Base-by-base conservation (phyloP, 2,113 vertebrate genomes). In the Tupaia chinensis region DNA sequence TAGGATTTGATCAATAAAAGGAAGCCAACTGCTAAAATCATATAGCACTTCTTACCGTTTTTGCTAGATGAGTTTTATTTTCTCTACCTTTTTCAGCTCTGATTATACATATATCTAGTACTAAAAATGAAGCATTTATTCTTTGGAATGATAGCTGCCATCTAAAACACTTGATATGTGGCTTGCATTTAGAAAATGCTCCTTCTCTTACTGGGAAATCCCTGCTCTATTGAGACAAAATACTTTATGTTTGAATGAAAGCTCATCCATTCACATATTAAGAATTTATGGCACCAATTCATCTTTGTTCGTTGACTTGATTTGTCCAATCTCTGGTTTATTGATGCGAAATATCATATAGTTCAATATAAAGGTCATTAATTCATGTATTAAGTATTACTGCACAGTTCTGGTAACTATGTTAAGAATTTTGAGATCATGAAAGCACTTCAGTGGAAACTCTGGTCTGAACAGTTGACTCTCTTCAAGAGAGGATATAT, bases 1-100 rank as follows among this genome's bases (percentile, higher is more conserved):
- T 63, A 72, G 80, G 80, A n/a, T 87, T 63, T 87, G 29, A 22
- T n/a, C 58, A 82, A 29, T 69, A 95, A 80, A 91, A 23, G 23
- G 17, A 80, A 89, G 27, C 12, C 13, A 80, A 27, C 12, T 61
- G 58, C n/a, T 82, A 60, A 90, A 85, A 69, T 61, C 73, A 89
- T 8, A 32, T 8, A 68, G 27, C 23, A 23, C 10, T 60, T 93
- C 77, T 27, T 12, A 4, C 34, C 9, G 4, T 34, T 81, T 93
- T 68, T 23, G 76, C 25, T 27, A 76, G 56, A 13, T 76, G 56
- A 19, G 0, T 68, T 97, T 93, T 81, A 65, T 78, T 86, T 91
- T 89, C 34, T 7, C 29, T 1, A 25, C 13, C 23, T 66, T 85
- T 29, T 78, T 78, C 7, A 68, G 9, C 77, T 92, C 34, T 94